Evolutionary conservation across 35 echinoderm and acorn worm species (phyloP), one percentile per base, ranked within the genome.

Genomic region (Strongylocentrotus purpuratus): DNA sequence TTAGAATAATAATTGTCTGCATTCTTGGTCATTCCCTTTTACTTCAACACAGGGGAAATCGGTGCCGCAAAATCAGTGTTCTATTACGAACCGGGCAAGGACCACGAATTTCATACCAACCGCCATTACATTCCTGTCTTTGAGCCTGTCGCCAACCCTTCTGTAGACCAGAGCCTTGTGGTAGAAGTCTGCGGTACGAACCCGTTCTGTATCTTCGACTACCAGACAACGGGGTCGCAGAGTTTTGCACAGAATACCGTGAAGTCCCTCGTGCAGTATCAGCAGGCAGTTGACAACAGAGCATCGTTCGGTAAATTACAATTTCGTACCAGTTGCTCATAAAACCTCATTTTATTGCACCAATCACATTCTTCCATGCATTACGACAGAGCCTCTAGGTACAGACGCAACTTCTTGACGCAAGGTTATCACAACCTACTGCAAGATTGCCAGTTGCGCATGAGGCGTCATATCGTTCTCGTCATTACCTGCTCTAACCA

Each of bases 121-220:
- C 45, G 31, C 10, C 12, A 1, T 32, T 93, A 31, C 91, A 48
- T 3, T 58, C 91, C 91, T 17, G 46, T 93, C 46, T 93, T 93
- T 58, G 46, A 93, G n/a, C 0, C 46, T 4, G 46, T 58, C 10
- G 2, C 0, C 31, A 93, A 93, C 48, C 91, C 91, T 32, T 48
- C 45, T 11, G 91, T 93, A 2, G 32, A 93, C 45, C 91, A 93
- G 0, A 93, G 12, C 4, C 17, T 55, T 0, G 91, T 93, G 48
- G 91, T n/a, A 58, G 91, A 93, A 22, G 91, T 93, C 31, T 93
- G 91, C 46, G 46, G 48, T 47, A 32, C 20, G 11, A 93, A 93
- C n/a, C n/a, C 2, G 47, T 31, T 93, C 12, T 93, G 91, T 58
- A 93, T 58, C 91, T 93, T 93, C 46, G 91, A 93, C 31, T 93